Evolutionary conservation across 2,888 invertebrate genomes (phyloP), one percentile per base, ranked within the genome.

Genomic region (Eudemis profundana): DNA sequence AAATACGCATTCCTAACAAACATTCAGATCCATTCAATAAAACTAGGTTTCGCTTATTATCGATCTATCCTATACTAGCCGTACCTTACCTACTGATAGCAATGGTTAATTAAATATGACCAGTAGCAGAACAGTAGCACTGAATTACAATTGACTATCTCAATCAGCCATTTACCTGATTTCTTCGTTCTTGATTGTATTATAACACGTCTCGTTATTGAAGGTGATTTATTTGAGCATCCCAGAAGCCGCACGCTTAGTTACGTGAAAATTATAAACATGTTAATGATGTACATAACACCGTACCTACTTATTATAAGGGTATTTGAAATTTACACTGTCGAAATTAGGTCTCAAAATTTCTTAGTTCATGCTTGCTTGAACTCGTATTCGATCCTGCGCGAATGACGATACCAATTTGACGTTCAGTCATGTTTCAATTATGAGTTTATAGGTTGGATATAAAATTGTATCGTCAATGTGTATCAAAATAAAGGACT

Each of bases 401-500:
- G n/a, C n/a, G n/a, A n/a, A n/a, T n/a, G n/a, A n/a, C n/a, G n/a
- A n/a, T n/a, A n/a, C n/a, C n/a, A n/a, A n/a, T n/a, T n/a, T n/a
- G n/a, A n/a, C n/a, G n/a, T n/a, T 5, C 36, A 15, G 27, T 10
- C 4, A 54, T 51, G 21, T 42, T 54, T 54, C 19, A 29, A 56
- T 56, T 27, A 56, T 27, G 27, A 19, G 23, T 42, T 15, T 44
- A 33, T 33, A 4, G 42, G 29, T 42, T 56, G n/a, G 19, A 44
- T 17, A 19, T n/a, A 19, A 17, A 3, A 29, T 23, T 38, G 38
- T 53, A 4, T 2, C 29, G 10, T 33, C 33, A 33, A 10, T 8
- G 7, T 33, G 33, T 33, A 29, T 42, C 29, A 56, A 44, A 56
- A 56, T 56, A 56, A 44, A 56, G 19, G 42, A 17, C 15, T 19